These are phyloP conservation scores for Diorhabda sublineata DNA, from an alignment of 1,140 invertebrate species.

Conservation along the genomic window DNA sequence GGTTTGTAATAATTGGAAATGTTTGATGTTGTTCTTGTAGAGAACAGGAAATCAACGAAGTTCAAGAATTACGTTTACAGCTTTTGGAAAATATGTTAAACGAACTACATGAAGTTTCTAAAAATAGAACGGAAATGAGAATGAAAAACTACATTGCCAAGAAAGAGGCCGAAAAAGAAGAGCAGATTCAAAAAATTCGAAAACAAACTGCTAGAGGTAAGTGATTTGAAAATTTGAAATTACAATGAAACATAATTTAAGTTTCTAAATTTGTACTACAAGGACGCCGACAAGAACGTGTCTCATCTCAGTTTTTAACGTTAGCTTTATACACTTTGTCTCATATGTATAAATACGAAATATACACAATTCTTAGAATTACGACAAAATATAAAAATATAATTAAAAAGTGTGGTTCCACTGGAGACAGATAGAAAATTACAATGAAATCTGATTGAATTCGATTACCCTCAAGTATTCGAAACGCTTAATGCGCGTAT, in stretches of 20 bases:
- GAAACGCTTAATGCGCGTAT: too few relatives aligned
- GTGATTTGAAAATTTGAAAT: background rate
- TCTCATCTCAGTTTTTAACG: too few relatives aligned
- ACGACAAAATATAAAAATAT: too few relatives aligned
- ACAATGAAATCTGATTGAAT: too few relatives aligned
- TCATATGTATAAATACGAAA: too few relatives aligned
- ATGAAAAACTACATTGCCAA: constrained; percentile 47
- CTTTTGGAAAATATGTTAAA: constrained; percentile 49
- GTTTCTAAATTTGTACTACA: background rate
- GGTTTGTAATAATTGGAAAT: too few relatives aligned
- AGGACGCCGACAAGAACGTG: background rate
- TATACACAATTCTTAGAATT: too few relatives aligned
- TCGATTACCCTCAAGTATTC: too few relatives aligned
- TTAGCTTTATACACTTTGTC: too few relatives aligned
- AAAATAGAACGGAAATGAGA: constrained; percentile 46
- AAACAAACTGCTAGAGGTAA: constrained; percentile 49
- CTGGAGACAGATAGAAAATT: too few relatives aligned
- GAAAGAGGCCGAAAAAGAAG: constrained; percentile 49
- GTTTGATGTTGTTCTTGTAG: constrained; percentile 15
- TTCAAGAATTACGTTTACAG: constrained; percentile 55
- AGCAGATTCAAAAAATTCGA: constrained; percentile 46
- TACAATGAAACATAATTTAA: background rate
- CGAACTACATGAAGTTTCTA: constrained; percentile 42
- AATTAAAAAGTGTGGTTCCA: too few relatives aligned
- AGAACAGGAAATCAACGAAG: constrained; percentile 57